phyloP scores from a whole-genome alignment of 2,797 vertebrate species.

The Parauchenoglanis punctatus region DNA sequence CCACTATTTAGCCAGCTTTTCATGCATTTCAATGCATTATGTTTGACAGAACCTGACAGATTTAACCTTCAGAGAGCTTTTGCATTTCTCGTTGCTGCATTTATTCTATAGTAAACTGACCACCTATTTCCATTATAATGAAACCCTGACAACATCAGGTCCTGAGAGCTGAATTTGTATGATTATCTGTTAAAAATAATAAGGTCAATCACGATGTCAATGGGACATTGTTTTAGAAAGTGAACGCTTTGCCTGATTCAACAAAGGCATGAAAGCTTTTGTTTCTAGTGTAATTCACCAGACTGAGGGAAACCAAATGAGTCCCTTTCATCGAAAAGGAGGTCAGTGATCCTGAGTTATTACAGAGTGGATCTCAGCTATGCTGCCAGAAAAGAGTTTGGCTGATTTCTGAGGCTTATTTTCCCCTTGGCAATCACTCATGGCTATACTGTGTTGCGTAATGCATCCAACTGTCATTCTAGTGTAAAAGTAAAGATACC shows the following conservation, averaged over 20 bases:
- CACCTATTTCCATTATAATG: constrained; percentile 16
- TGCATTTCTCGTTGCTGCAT: constrained; percentile 4
- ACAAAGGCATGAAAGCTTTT: not conserved
- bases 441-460: not conserved
- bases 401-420: not conserved
- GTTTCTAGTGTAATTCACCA: not conserved
- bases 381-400: constrained; percentile 16
- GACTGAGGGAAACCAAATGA: not conserved
- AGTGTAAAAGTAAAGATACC: not conserved
- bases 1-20: constrained; percentile 48
- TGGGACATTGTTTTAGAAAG: constrained; percentile 7
- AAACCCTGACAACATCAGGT: constrained; percentile 2
- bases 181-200: not conserved
- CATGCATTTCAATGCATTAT: constrained; percentile 43
- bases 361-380: not conserved
- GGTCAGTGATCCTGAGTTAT: not conserved
- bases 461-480: not conserved
- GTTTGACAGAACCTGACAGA: constrained; percentile 53
- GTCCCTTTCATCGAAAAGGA: constrained; percentile 1
- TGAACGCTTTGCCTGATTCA: not conserved
- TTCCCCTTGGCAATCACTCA: constrained; percentile 1
- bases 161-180: not conserved
- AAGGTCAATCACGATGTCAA: not conserved
- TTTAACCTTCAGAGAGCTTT: constrained; percentile 53
- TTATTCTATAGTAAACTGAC: not conserved